These are phyloP conservation scores for Diplazon laetatorius DNA, from an alignment of 2,888 invertebrate genomes.

Conservation along the genomic window DNA sequence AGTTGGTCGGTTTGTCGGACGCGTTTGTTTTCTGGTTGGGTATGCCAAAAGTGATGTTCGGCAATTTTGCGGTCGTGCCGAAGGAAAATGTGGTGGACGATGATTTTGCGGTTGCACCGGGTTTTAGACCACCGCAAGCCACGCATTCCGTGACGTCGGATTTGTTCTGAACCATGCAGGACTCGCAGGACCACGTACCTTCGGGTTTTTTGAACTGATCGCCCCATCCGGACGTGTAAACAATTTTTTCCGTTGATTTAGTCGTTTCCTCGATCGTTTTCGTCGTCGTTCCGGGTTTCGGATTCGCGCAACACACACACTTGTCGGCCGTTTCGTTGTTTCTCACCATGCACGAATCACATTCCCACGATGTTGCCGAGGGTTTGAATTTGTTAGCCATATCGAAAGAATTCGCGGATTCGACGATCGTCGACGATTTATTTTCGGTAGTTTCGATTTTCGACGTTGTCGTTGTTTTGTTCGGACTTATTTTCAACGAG, in stretches of 20 bases:
- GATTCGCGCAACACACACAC: constrained; percentile 85
- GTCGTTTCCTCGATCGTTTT: constrained; percentile 83
- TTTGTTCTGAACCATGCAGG: constrained; percentile 85
- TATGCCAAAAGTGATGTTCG: constrained; percentile 84
- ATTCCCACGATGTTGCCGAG: constrained; percentile 86
- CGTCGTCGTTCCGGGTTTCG: constrained; percentile 76
- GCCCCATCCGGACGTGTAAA: constrained; percentile 74
- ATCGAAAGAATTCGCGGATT: neutral
- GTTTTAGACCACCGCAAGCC: constrained; percentile 85
- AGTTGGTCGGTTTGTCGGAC: constrained; percentile 62
- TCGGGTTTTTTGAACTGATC: constrained; percentile 80
- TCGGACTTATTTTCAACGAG: constrained; percentile 60
- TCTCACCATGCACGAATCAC: constrained; percentile 85
- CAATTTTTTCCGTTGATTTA: constrained; percentile 76
- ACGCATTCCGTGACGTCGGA: constrained; percentile 82
- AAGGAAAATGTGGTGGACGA: constrained; percentile 74
- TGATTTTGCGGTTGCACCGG: constrained; percentile 78
- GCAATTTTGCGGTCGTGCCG: constrained; percentile 70
- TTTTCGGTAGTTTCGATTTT: constrained; percentile 48
- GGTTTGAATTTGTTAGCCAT: constrained; percentile 81
- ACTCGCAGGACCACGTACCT: constrained; percentile 85
- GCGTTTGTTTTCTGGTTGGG: constrained; percentile 70
- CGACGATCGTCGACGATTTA: too few species aligned
- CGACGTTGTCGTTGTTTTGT: constrained; percentile 41
- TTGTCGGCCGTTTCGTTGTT: constrained; percentile 83